phyloP scores from a whole-genome alignment of 2,888 invertebrate genomes.

The Netelia inedita region DNA sequence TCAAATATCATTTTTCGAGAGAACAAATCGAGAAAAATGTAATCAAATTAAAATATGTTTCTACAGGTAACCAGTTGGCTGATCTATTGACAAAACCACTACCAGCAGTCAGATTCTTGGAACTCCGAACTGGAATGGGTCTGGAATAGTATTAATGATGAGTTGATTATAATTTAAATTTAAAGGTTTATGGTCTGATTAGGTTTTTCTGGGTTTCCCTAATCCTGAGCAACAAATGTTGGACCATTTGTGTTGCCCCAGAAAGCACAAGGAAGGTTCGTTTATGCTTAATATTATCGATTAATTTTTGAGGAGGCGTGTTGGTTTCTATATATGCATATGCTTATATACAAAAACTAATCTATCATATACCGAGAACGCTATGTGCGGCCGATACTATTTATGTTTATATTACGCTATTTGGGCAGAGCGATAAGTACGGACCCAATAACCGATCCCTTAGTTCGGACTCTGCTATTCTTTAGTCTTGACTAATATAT shows the following conservation, averaged over 20 bases:
- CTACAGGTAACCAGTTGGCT: conserved; percentile 44
- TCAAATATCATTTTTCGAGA: conserved; percentile 35
- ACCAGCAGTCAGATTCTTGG: not conserved
- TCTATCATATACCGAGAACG: not conserved
- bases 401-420: conserved; percentile 1
- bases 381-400: not conserved
- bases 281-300: conserved; percentile 58
- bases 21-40: conserved; percentile 37
- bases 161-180: conserved; percentile 24
- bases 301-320: conserved; percentile 65
- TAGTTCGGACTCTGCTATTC: not conserved
- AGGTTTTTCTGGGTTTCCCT: conserved; percentile 43
- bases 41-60: conserved; percentile 35
- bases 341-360: not conserved
- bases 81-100: conserved; percentile 32
- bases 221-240: conserved; percentile 39
- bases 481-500: not conserved
- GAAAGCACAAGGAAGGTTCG: conserved; percentile 43
- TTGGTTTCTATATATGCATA: conserved; percentile 8
- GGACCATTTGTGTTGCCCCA: conserved; percentile 41
- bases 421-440: not conserved
- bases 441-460: not conserved
- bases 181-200: conserved; percentile 29
- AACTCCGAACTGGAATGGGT: conserved; percentile 8
- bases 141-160: conserved; percentile 41